Evolutionary conservation across 2,888 invertebrate species (phyloP).

Genomic region (Tricholauxania praeusta): DNA sequence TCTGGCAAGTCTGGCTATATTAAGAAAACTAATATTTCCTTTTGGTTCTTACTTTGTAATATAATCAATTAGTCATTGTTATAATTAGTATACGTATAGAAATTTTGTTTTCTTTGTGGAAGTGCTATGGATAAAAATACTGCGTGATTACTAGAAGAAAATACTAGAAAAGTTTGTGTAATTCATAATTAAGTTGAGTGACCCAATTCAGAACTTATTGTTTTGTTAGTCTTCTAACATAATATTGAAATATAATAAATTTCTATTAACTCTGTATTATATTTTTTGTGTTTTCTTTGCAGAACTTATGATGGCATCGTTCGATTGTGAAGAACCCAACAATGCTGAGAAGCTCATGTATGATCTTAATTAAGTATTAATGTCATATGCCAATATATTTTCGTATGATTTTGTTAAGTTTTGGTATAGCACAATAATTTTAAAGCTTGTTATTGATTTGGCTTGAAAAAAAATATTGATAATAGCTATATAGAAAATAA

Average conservation of each 20-base stretch:
- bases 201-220: background rate
- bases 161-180: background rate
- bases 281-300: slow-evolving; percentile 44
- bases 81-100: no score
- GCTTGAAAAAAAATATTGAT: no score
- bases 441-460: no score
- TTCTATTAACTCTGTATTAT: slow-evolving; percentile 46
- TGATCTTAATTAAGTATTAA: slow-evolving; percentile 57
- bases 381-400: slow-evolving; percentile 17
- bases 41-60: no score
- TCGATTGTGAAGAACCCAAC: slow-evolving; percentile 66
- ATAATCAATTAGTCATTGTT: no score
- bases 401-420: slow-evolving; percentile 39
- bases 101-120: no score
- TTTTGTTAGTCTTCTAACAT: background rate
- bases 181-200: background rate
- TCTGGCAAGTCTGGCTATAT: no score
- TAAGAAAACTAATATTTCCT: no score
- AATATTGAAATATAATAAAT: slow-evolving; percentile 57
- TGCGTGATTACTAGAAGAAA: background rate
- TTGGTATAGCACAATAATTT: no score
- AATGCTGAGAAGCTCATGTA: slow-evolving; percentile 65
- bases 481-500: no score
- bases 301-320: slow-evolving; percentile 66
- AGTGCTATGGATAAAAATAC: background rate